Conservation (phyloP, 2,113 vertebrate genomes). For the Notothenia coriiceps region DNA sequence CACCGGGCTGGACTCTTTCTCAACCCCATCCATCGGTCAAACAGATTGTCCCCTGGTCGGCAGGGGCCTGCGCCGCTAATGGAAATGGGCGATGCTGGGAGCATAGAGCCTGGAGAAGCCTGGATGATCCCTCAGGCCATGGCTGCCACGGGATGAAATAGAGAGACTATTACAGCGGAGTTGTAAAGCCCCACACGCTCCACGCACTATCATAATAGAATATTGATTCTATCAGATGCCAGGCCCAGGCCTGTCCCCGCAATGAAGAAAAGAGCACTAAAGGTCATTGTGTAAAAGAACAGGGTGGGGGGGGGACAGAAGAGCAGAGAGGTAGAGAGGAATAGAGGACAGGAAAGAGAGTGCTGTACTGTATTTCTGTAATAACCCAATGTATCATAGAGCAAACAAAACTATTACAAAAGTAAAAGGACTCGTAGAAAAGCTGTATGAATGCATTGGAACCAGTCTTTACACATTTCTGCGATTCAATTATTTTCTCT, state of each 20-base stretch:
- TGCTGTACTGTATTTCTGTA: conserved; percentile 44
- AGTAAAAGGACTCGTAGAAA: conserved; percentile 21
- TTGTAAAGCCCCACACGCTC: conserved; percentile 88
- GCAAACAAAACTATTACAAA: conserved; percentile 1
- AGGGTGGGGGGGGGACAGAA: conserved; percentile 64
- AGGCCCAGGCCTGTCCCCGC: conserved; percentile 86
- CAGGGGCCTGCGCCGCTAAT: conserved; percentile 78
- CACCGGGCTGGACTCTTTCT: conserved; percentile 73
- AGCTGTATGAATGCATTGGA: conserved; percentile 50
- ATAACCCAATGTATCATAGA: conserved; percentile 23
- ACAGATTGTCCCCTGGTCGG: conserved; percentile 80
- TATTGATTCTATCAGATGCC: conserved; percentile 95
- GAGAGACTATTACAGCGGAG: conserved; percentile 86
- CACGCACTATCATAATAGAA: conserved; percentile 92
- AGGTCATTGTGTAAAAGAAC: conserved; percentile 90
- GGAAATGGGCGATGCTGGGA: conserved; percentile 82
- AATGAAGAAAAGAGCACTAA: conserved; percentile 88
- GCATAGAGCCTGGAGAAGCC: conserved; percentile 81
- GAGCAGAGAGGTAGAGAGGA: conserved; percentile 52
- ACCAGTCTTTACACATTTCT: conserved; percentile 46
- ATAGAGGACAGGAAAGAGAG: conserved; percentile 40
- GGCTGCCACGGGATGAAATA: conserved; percentile 87
- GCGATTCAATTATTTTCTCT: conserved; percentile 41
- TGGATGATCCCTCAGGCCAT: conserved; percentile 80
- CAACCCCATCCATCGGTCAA: conserved; percentile 79